Evolutionary conservation across 2,888 invertebrate genomes (phyloP).

Genomic region (Hanleya hanleyi): DNA sequence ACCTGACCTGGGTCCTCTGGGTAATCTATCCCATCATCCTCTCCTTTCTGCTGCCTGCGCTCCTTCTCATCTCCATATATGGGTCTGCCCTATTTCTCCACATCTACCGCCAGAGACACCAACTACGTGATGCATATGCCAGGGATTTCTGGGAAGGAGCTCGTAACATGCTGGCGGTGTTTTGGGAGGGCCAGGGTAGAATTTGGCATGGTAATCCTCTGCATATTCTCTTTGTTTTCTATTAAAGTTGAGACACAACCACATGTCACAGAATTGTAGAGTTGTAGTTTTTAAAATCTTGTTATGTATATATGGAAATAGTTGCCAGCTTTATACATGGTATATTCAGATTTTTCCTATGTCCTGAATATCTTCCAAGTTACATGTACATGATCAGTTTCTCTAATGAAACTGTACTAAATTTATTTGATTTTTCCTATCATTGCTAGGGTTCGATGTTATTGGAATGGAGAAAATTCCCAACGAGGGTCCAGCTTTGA

Average conservation of each 20-base stretch:
- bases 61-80: slow-evolving; percentile 65
- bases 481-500: slow-evolving; percentile 85
- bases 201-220: slow-evolving; percentile 79
- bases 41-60: slow-evolving; percentile 65
- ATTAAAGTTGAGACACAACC: no score
- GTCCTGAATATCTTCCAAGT: no score
- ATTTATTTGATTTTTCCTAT: neutral
- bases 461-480: slow-evolving; percentile 94
- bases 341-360: no score
- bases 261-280: no score
- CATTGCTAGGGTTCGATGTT: slow-evolving; percentile 93
- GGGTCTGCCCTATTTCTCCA: slow-evolving; percentile 68
- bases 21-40: slow-evolving; percentile 68
- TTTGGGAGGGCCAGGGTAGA: slow-evolving; percentile 98
- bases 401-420: no score
- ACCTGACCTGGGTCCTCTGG: slow-evolving; percentile 69
- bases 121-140: slow-evolving; percentile 80
- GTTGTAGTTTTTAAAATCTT: no score
- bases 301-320: no score
- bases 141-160: slow-evolving; percentile 85
- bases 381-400: no score
- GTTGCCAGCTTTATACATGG: no score
- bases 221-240: slow-evolving; percentile 2
- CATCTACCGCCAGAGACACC: slow-evolving; percentile 78
- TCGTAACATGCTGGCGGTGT: slow-evolving; percentile 87